Conservation (phyloP, 92 coral and sea anemone species). For the Diadumene lineata region DNA sequence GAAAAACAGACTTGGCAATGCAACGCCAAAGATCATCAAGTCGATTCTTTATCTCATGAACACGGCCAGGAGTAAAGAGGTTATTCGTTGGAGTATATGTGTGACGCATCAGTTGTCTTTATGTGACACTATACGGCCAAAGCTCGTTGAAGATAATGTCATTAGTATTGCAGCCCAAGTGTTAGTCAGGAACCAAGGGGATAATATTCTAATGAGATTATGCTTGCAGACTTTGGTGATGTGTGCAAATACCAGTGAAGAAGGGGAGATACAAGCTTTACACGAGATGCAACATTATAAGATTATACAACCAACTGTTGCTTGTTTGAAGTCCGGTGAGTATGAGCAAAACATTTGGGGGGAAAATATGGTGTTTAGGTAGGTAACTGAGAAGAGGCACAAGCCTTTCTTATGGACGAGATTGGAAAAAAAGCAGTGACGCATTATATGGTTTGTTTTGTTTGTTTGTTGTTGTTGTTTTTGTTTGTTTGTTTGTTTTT, state of each 20-base stretch:
- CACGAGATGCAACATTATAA: constrained; percentile 80
- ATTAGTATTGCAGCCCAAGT: constrained; percentile 67
- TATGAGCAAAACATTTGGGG: too few relatives aligned
- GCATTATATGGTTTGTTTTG: too few relatives aligned
- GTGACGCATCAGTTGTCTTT: constrained; percentile 73
- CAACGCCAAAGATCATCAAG: constrained; percentile 62
- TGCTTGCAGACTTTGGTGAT: constrained; percentile 92
- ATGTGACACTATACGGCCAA: constrained; percentile 73
- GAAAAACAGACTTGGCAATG: constrained; percentile 50
- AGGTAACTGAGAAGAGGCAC: too few relatives aligned
- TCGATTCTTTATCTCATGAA: constrained; percentile 64
- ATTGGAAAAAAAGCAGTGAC: too few relatives aligned
- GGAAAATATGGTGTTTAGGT: too few relatives aligned
- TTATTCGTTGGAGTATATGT: constrained; percentile 85
- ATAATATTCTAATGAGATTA: constrained; percentile 69
- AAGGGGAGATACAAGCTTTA: constrained; percentile 72
- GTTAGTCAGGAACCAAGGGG: constrained; percentile 83
- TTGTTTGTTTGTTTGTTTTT: too few relatives aligned
- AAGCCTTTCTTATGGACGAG: too few relatives aligned
- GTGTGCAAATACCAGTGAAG: constrained; percentile 81
- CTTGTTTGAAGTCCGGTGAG: constrained; percentile 84
- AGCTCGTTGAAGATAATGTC: constrained; percentile 50
- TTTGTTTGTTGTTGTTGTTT: too few relatives aligned
- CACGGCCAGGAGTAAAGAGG: constrained; percentile 71
- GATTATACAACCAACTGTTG: constrained; percentile 77